Conservation (phyloP, 2,888 invertebrate genomes). For the Pandemis corylana region DNA sequence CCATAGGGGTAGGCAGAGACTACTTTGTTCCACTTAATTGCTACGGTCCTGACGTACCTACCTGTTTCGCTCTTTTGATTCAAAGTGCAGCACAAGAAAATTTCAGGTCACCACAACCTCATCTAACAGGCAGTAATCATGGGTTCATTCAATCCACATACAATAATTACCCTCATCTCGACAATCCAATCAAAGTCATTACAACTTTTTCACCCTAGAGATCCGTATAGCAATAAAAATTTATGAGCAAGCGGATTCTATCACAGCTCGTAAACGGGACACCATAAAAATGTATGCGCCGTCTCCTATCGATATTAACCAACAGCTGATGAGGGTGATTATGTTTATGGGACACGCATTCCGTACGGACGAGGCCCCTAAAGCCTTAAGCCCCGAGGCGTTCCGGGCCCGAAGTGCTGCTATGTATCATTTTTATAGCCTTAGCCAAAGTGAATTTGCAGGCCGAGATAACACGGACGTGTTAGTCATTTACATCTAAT, state of each 20-base stretch:
- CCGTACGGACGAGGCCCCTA: constrained; percentile 59
- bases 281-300: constrained; percentile 63
- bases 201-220: constrained; percentile 54
- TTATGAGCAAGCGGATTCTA: constrained; percentile 70
- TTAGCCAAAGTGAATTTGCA: constrained; percentile 80
- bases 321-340: constrained; percentile 76
- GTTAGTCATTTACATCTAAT: constrained; percentile 75
- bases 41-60: no score
- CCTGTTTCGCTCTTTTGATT: no score
- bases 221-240: constrained; percentile 61
- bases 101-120: background rate
- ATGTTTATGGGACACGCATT: constrained; percentile 74
- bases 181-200: constrained; percentile 48
- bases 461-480: constrained; percentile 76
- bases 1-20: no score
- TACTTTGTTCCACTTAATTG: no score
- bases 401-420: constrained; percentile 65
- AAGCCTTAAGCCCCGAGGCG: constrained; percentile 68
- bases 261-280: constrained; percentile 68
- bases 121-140: background rate
- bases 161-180: constrained; percentile 38
- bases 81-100: no score
- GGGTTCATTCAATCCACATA: constrained; percentile 7
- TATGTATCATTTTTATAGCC: constrained; percentile 81
- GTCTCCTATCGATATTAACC: constrained; percentile 65